Base-by-base conservation (phyloP, 1,140 invertebrate species). In the Hermetia illucens region DNA sequence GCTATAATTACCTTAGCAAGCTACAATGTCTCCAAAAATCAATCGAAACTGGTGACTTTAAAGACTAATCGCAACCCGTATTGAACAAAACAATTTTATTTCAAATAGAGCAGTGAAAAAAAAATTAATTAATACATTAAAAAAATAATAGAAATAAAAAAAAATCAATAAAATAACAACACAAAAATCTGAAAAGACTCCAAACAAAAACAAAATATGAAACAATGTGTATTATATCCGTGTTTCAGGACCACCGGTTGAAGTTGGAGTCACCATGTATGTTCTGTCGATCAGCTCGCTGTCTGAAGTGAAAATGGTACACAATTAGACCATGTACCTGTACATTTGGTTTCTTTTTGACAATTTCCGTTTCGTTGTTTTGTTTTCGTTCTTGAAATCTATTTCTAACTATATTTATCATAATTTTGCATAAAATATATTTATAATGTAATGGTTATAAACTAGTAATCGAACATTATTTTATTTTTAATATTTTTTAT, bases 291-390 rank as follows among this genome's bases (percentile, higher is more conserved):
- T 96, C 77, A 92, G 86, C 78, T 93, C 90, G 69, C 82, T 95
- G 66, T 93, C 88, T 68, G 91, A 95, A 86, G 90, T 95, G 66
- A 87, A 93, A 82, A 96, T 96, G 92, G 90, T 95, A 86, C 58
- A 53, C 38, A 54, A 55, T 42, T 45, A 52, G 51, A 51, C 48
- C 46, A 47, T 55, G 55, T 59, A 60, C 57, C 52, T 55, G 45
- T 47, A 18, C 13, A 8, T 37, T 27, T 27, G 24, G n/a, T n/a
- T 27, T 27, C 3, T 4, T 16, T 33, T 21, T 20, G 4, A 39
- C n/a, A 39, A 35, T 5, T 16, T 21, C 13, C 13, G 13, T 41
- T 36, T 9, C 18, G 6, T 40, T 40, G 15, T 29, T 32, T 38
- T 39, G 10, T 10, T 35, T 34, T 30, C 34, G 13, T 15, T 16